These are phyloP conservation scores for Enteromius afrohamiltoni DNA, from an alignment of 2,797 vertebrate species.

Conservation along the genomic window DNA sequence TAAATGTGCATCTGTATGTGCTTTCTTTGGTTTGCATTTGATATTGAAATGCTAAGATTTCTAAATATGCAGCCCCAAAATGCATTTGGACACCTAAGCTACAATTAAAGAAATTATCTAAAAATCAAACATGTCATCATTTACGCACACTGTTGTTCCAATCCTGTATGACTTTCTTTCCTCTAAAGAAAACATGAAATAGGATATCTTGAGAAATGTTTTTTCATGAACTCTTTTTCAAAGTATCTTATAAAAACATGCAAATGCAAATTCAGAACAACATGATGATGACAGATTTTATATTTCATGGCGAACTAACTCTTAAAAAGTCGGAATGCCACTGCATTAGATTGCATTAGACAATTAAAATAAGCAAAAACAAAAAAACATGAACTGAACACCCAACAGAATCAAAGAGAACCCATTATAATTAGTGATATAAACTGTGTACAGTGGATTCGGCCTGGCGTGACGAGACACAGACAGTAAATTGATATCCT, in stretches of 20 bases:
- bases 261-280: background rate
- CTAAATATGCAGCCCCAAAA: background rate
- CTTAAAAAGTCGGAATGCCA: background rate
- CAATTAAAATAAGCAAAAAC: background rate
- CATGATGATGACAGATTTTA: background rate
- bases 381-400: background rate
- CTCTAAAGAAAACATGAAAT: background rate
- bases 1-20: conserved; percentile 1
- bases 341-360: background rate
- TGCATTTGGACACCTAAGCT: background rate
- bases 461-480: background rate
- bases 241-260: background rate
- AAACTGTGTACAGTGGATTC: background rate
- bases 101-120: background rate
- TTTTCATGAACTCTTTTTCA: background rate
- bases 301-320: background rate
- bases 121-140: background rate
- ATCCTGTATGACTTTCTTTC: background rate
- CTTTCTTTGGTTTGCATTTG: background rate
- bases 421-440: background rate
- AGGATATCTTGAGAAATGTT: background rate
- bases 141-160: background rate
- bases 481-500: background rate
- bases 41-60: background rate
- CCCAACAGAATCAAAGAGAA: background rate